phyloP scores from a whole-genome alignment of 2,888 invertebrate species.

The Campoplex nolae region DNA sequence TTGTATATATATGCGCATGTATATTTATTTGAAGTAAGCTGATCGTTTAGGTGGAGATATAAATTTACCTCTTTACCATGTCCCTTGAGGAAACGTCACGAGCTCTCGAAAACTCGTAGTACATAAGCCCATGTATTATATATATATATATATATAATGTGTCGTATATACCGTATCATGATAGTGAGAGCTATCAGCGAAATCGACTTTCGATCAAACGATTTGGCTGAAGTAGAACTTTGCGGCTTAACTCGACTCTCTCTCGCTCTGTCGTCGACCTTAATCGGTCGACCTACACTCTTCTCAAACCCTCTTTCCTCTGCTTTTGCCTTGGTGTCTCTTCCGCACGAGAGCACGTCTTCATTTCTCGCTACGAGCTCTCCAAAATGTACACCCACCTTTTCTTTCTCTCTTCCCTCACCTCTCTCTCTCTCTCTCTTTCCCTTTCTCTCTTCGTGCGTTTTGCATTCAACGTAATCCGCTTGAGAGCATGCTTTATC shows the following conservation, averaged over 20 bases:
- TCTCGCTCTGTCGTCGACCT: conserved; percentile 59
- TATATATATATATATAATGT: conserved; percentile 18
- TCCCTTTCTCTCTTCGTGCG: neutral
- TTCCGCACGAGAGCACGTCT: conserved; percentile 60
- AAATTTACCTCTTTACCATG: conserved; percentile 26
- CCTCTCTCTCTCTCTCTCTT: neutral
- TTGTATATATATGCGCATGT: conserved; percentile 16
- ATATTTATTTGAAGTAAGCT: neutral
- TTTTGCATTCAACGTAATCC: conserved; percentile 65
- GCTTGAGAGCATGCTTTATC: conserved; percentile 47
- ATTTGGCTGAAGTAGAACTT: conserved; percentile 63
- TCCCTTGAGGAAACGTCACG: conserved; percentile 52
- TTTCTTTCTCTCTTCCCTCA: neutral
- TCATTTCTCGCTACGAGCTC: conserved; percentile 56
- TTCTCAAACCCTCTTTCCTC: conserved; percentile 3
- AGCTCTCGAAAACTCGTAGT: conserved; percentile 46
- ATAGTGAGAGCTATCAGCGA: conserved; percentile 58
- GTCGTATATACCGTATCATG: conserved; percentile 27
- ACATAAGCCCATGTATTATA: conserved; percentile 24
- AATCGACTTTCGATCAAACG: conserved; percentile 68
- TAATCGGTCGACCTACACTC: conserved; percentile 64
- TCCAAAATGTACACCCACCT: conserved; percentile 37
- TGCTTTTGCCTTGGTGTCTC: conserved; percentile 37
- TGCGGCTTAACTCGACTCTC: conserved; percentile 65
- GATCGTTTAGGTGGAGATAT: conserved; percentile 37